Evolutionary conservation across 2,888 invertebrate genomes (phyloP).

Genomic region (Drosophila infuscata): DNA sequence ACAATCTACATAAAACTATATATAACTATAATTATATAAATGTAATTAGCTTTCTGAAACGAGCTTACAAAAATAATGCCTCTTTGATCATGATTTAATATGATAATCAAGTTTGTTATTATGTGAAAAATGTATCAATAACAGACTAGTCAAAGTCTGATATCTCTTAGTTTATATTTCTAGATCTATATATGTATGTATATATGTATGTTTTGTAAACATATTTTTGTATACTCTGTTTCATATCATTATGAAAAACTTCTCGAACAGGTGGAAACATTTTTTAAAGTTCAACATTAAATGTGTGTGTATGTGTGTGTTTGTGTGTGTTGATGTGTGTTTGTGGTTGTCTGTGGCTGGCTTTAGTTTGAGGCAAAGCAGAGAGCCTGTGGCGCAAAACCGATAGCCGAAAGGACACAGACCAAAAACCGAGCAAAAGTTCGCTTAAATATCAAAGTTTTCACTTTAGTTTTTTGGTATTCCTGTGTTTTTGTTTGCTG

Average conservation of each 20-base stretch:
- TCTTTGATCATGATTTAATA: not conserved
- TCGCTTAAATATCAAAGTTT: conserved; percentile 42
- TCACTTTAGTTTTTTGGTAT: conserved; percentile 23
- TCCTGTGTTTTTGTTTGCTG: conserved; percentile 4
- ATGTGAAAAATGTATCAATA: too few species aligned
- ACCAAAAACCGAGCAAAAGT: conserved; percentile 27
- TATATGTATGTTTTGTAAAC: not conserved
- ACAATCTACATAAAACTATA: not conserved
- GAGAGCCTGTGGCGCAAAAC: conserved; percentile 1
- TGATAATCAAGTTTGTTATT: not conserved
- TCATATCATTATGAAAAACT: not conserved
- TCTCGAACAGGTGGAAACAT: not conserved
- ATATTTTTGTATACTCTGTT: not conserved
- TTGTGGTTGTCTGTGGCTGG: conserved; percentile 18
- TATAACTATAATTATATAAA: not conserved
- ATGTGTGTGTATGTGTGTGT: not conserved
- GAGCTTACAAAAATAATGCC: not conserved
- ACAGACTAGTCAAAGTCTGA: too few species aligned
- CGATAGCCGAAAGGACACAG: not conserved
- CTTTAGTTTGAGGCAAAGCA: conserved; percentile 19
- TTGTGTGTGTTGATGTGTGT: not conserved
- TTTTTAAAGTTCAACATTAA: not conserved
- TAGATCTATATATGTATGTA: too few species aligned
- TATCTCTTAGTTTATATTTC: too few species aligned
- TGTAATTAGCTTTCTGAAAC: not conserved